Evolutionary conservation across 2,888 invertebrate genomes (phyloP).

Genomic region (Polietes domitor): DNA sequence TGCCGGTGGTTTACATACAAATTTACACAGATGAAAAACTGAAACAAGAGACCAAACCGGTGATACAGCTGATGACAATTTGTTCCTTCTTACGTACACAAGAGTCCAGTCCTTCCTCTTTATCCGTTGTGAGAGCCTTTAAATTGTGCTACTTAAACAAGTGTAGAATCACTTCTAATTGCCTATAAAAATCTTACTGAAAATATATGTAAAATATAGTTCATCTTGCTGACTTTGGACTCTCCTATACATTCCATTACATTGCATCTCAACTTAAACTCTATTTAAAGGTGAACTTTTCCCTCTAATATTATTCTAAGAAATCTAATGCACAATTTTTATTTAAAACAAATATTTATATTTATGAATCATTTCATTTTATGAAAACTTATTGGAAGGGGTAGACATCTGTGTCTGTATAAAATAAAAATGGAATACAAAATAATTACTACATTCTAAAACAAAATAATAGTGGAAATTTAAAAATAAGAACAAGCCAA

Average conservation of each 20-base stretch:
- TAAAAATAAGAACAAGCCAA: background rate
- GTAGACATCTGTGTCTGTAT: background rate
- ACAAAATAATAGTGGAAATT: background rate
- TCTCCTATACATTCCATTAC: background rate
- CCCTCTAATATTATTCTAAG: background rate
- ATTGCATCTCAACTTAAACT: background rate
- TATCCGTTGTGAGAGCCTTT: background rate
- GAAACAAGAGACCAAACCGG: no score
- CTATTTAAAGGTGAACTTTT: background rate
- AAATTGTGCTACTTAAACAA: background rate
- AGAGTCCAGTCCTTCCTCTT: no score
- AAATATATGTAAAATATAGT: no score
- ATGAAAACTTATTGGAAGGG: slow-evolving; percentile 7
- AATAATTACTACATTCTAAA: background rate
- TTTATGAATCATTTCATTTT: background rate
- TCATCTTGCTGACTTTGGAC: background rate
- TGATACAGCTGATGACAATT: no score
- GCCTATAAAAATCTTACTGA: no score
- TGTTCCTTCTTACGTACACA: no score
- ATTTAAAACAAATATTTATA: background rate
- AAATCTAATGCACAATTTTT: slow-evolving; percentile 31
- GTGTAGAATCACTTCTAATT: background rate
- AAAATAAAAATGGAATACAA: background rate
- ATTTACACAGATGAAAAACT: no score
- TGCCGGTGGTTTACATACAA: background rate